Percentiles rank a stretch among this genome's conserved stretches.
Conservation (phyloP, 2,797 vertebrate species). For the Merluccius polli region DNA sequence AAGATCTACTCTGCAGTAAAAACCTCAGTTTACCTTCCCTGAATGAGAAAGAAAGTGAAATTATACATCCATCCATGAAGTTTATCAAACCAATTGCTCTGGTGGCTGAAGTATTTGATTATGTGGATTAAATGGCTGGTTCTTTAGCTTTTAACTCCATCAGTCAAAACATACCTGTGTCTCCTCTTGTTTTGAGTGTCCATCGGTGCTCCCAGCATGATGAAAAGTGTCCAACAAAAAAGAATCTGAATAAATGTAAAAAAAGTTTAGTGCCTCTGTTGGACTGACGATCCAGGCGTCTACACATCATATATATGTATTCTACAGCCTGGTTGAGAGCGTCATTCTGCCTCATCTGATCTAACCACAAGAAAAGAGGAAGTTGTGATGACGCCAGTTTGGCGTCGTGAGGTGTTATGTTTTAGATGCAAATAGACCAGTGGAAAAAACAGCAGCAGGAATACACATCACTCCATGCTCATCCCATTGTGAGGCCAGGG, state of each 20-base stretch:
- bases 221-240: neutral
- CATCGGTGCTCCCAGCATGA: conserved; percentile 36
- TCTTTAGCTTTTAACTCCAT: neutral
- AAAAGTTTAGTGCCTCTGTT: too few species aligned
- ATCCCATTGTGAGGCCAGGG: too few species aligned
- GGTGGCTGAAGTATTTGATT: neutral
- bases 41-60: conserved; percentile 23
- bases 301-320: conserved; percentile 28
- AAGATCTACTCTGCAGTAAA: conserved; percentile 43
- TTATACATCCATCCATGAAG: neutral
- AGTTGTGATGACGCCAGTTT: conserved; percentile 62
- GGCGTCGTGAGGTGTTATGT: too few species aligned
- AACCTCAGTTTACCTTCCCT: conserved; percentile 50
- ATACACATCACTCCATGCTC: neutral
- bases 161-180: conserved; percentile 39
- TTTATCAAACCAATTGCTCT: neutral
- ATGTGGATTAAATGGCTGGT: neutral
- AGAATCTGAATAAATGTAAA: neutral
- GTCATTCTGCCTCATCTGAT: conserved; percentile 42
- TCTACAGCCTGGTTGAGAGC: conserved; percentile 16
- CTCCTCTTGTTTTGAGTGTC: conserved; percentile 55
- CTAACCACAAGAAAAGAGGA: conserved; percentile 74
- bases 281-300: neutral
- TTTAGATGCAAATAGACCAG: conserved; percentile 67
- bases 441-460: conserved; percentile 52